These are phyloP conservation scores for Myiozetetes cayanensis DNA, from an alignment of 2,113 vertebrate genomes.

Conservation along the genomic window DNA sequence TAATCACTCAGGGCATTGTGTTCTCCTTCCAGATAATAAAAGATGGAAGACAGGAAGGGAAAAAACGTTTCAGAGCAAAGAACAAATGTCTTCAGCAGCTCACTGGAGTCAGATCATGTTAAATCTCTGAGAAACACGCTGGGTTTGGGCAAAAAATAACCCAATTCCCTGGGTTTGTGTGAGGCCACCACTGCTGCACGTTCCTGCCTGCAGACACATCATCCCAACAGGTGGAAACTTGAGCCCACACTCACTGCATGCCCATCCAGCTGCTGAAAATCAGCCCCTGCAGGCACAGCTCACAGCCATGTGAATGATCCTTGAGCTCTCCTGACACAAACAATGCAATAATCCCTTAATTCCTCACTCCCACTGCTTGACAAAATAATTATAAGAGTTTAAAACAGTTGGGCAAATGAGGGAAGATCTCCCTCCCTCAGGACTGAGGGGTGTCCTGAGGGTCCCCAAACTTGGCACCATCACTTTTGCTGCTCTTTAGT, in stretches of 20 bases:
- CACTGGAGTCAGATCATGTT: fast-evolving
- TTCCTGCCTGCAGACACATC: neutral
- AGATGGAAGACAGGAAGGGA: neutral
- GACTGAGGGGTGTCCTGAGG: neutral
- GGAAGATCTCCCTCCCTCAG: neutral
- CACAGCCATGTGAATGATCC: neutral
- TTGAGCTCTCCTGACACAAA: neutral
- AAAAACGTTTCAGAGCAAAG: neutral
- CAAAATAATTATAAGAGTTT: neutral
- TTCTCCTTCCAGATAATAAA: neutral
- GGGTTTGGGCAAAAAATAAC: neutral
- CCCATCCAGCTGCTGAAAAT: neutral
- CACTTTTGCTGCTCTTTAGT: neutral
- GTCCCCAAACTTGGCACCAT: neutral
- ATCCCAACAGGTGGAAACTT: too few species aligned
- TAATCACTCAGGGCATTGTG: neutral
- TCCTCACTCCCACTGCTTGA: neutral
- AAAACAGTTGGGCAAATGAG: neutral
- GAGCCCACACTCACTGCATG: neutral
- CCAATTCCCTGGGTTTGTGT: fast-evolving
- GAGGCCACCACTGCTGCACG: fast-evolving
- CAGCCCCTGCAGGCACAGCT: neutral
- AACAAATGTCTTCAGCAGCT: neutral
- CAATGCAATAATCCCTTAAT: neutral
- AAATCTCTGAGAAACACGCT: fast-evolving